Base-by-base conservation (phyloP, 2,797 vertebrate species). In the Champsocephalus gunnari region DNA sequence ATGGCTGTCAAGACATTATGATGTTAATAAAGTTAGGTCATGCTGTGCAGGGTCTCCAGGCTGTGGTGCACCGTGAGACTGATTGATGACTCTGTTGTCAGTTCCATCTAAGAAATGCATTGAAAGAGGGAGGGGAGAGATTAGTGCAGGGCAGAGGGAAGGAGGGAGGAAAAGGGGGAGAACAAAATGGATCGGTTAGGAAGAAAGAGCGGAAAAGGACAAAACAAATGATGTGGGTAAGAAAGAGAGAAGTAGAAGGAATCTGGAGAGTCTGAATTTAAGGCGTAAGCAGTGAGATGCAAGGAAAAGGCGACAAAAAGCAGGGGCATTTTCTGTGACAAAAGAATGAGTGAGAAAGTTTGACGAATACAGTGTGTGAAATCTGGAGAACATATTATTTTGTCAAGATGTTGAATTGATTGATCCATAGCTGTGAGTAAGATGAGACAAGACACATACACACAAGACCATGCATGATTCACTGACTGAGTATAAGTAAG, bases 61-160 rank as follows among this genome's bases (percentile, higher is more conserved):
- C 87, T 76, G 67, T 59, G 81, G 80, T 81, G 62, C 73, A 79
- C 83, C 77, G 77, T 77, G 66, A 75, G 87, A 85, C 85, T 93
- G 93, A 95, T 94, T 91, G 87, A 95, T 93, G 83, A 85, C 80
- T 90, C 57, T 81, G 66, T 85, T 92, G 90, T 93, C 89, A 89
- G 81, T 92, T 91, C 91, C 91, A 92, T 93, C 88, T 91, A 77
- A 85, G 84, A 92, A 92, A 90, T 86, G 86, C 73, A 84, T 71
- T 79, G 80, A 72, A 77, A 80, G 72, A 73, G 63, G 62, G 43
- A 62, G 51, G 55, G 55, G 66, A 72, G 73, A 67, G 58, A 50
- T 41, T 48, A 74, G 53, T n/a, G 80, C 63, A 11, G 61, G 54
- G 60, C 38, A 70, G 74, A 64, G 16, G 58, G 63, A 56, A 17